These are phyloP conservation scores for Lepidurus couesii DNA, from an alignment of 1,140 invertebrate species.

Conservation along the genomic window DNA sequence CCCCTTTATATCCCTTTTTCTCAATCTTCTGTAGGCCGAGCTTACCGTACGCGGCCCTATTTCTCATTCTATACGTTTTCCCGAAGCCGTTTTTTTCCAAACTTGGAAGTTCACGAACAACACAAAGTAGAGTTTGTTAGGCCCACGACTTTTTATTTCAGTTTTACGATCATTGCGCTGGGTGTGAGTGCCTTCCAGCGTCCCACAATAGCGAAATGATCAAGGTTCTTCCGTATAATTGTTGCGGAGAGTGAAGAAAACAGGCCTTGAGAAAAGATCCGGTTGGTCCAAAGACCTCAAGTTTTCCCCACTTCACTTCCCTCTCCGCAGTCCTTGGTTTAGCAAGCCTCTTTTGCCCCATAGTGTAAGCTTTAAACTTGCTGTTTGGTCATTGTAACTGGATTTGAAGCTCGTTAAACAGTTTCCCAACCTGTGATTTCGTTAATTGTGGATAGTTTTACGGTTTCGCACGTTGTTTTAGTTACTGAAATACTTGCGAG, in stretches of 20 bases:
- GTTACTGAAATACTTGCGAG: no score
- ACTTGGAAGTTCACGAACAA: no score
- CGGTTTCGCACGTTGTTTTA: no score
- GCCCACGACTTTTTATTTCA: no score
- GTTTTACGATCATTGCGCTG: neutral
- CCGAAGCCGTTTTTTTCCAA: no score
- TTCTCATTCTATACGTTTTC: no score
- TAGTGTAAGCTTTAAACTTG: neutral
- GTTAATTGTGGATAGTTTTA: no score
- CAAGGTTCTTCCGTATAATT: slow-evolving; percentile 7
- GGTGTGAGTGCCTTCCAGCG: neutral
- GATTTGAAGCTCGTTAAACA: no score
- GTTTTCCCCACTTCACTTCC: neutral
- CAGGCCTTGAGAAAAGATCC: neutral
- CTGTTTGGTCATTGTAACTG: no score
- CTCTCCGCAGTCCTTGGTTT: neutral
- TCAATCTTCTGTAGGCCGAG: neutral
- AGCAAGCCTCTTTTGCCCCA: neutral
- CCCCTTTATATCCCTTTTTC: neutral
- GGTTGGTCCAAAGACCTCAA: neutral
- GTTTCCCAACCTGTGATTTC: no score
- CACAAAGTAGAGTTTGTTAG: no score
- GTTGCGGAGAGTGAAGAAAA: neutral
- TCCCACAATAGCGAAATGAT: neutral
- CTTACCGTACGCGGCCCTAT: neutral